Percentiles rank a stretch among this genome's conserved stretches.
Evolutionary conservation across 2,888 invertebrate genomes (phyloP).

Genomic region (Hermaeophaga mercurialis): DNA sequence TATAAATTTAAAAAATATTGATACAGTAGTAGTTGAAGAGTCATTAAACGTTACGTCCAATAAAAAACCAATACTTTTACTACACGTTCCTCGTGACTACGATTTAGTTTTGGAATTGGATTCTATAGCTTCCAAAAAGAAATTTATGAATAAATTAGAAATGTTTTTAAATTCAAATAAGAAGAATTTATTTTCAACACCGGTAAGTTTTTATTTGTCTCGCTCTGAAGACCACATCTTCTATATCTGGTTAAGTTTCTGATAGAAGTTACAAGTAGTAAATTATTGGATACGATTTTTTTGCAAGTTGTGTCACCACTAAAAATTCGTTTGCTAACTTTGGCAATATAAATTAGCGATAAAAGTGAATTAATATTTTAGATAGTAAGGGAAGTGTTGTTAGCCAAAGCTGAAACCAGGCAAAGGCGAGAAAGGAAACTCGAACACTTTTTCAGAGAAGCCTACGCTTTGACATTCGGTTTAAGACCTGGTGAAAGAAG

Average conservation of each 20-base stretch:
- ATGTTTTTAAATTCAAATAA: constrained; percentile 82
- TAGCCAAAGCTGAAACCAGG: constrained; percentile 91
- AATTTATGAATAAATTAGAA: constrained; percentile 86
- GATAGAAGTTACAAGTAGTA: too few species aligned
- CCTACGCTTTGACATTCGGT: constrained; percentile 92
- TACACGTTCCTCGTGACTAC: constrained; percentile 85
- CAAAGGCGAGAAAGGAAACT: constrained; percentile 90
- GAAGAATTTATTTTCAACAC: constrained; percentile 75
- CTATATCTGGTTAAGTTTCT: too few species aligned
- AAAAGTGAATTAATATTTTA: too few species aligned
- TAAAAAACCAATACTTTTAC: constrained; percentile 80
- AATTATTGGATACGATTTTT: too few species aligned
- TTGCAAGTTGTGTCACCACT: too few species aligned
- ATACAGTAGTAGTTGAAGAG: constrained; percentile 83
- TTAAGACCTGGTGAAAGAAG: constrained; percentile 84
- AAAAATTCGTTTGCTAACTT: too few species aligned
- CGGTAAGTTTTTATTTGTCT: too few species aligned
- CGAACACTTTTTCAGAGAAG: constrained; percentile 95
- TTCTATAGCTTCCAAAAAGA: constrained; percentile 76
- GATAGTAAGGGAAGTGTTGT: constrained; percentile 82
- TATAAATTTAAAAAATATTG: constrained; percentile 76
- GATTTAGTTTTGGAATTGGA: constrained; percentile 93
- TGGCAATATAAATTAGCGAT: too few species aligned
- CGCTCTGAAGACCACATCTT: too few species aligned
- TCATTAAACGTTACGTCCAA: constrained; percentile 79